Evolutionary conservation across 2,888 invertebrate species (phyloP).

Genomic region (Opisthograptis luteolata): DNA sequence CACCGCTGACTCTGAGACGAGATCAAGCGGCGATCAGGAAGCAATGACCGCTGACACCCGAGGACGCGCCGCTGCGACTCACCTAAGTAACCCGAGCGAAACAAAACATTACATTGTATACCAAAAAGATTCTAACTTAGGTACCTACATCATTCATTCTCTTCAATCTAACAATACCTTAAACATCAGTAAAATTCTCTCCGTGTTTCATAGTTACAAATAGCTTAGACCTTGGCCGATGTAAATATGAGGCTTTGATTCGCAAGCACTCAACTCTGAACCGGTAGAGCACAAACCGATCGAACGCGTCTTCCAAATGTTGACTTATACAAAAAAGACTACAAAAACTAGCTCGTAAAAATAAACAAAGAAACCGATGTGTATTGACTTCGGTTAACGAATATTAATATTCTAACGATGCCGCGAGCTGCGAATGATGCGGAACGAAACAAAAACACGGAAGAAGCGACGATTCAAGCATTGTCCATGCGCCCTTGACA

Average conservation of each 20-base stretch:
- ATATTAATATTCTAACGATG: constrained; percentile 76
- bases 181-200: background rate
- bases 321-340: constrained; percentile 44
- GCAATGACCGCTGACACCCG: constrained; percentile 71
- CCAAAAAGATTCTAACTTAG: background rate
- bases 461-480: constrained; percentile 62
- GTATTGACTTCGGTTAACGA: constrained; percentile 51
- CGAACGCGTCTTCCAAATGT: constrained; percentile 41
- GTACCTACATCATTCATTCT: constrained; percentile 6
- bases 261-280: constrained; percentile 32
- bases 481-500: constrained; percentile 74
- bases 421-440: constrained; percentile 60
- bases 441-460: constrained; percentile 77
- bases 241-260: constrained; percentile 23
- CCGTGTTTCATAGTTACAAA: background rate
- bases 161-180: background rate
- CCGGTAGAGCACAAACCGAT: constrained; percentile 42
- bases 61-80: constrained; percentile 45
- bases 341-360: constrained; percentile 49
- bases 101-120: constrained; percentile 17
- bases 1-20: constrained; percentile 15
- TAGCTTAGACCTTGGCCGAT: constrained; percentile 38
- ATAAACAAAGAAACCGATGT: constrained; percentile 56
- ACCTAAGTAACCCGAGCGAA: constrained; percentile 19
- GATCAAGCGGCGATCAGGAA: constrained; percentile 59